These are phyloP conservation scores for Chironomus tepperi DNA, from an alignment of 1,140 invertebrate species.

Conservation along the genomic window DNA sequence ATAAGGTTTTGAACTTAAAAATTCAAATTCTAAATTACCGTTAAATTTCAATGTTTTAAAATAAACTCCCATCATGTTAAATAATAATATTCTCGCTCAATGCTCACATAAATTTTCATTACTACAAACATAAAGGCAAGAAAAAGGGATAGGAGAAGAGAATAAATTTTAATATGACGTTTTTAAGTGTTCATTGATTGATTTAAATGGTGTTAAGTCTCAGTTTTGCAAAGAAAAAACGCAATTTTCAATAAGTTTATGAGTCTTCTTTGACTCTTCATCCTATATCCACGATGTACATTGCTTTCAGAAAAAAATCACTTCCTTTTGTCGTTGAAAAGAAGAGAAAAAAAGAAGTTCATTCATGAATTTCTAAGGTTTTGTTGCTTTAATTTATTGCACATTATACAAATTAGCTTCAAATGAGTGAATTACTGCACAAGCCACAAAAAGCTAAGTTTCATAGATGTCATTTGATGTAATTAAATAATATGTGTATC, in stretches of 20 bases:
- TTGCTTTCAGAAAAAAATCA: neutral
- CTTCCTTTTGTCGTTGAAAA: neutral
- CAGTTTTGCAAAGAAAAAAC: neutral
- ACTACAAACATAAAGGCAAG: neutral
- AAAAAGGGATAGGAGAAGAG: neutral
- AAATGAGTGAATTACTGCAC: neutral
- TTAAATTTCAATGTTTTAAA: no score
- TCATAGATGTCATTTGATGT: conserved; percentile 5
- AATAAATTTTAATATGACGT: conserved; percentile 18
- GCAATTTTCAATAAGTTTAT: conserved; percentile 8
- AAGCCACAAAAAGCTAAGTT: neutral
- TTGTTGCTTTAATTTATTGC: neutral
- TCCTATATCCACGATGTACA: neutral
- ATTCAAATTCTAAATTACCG: no score
- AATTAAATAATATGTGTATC: neutral
- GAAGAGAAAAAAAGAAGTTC: neutral
- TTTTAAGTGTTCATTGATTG: conserved; percentile 20
- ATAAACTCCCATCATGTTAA: no score
- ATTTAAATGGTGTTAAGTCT: conserved; percentile 18
- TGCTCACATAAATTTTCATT: no score
- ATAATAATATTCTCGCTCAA: no score
- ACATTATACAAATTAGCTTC: neutral
- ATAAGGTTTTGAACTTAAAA: no score
- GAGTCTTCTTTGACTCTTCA: neutral
- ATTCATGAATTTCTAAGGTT: conserved; percentile 2